Evolutionary conservation across 2,888 invertebrate species (phyloP), one percentile per base, ranked within the genome.

Genomic region (Sympetrum striolatum): DNA sequence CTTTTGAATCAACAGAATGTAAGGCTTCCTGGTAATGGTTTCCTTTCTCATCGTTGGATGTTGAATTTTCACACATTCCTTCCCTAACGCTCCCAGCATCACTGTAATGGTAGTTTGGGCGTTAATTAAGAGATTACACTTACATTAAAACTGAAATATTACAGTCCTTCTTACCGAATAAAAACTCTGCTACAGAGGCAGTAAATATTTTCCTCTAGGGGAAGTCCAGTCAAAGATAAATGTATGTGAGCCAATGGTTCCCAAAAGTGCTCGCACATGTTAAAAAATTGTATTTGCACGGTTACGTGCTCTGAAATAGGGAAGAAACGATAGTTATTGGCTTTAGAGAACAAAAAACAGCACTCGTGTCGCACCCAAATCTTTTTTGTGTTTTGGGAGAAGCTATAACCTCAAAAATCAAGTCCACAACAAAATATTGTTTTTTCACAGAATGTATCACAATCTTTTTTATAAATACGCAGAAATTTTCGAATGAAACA

Each of bases 151-250:
- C n/a, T 1, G 1, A 10, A 31, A 64, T 90, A 39, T 10, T 22
- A 22, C 5, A 1, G 53, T 35, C 12, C 91, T 90, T 93, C 94
- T 94, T 94, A 96, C 96, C 96, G 95, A 93, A 96, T 95, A 93
- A 96, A 96, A 91, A 96, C 96, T 94, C 97, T 95, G 93, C 96
- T 96, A 93, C 96, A 96, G 91, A 96, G 94, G 93, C 96, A 96
- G 93, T 96, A 96, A 92, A 96, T 94, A 92, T 95, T 95, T 86
- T 86, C 95, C 86, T 95, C 94, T 91, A 94, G 93, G 92, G 93
- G 93, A 91, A 95, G 94, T 90, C 93, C 92, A 91, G 94, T 94
- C 90, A 94, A 93, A 90, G 94, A 93, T 91, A 95, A 93, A 92
- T 94, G 94, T 92, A 96, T 95, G 94, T 96, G 96, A 64, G 96